A percentile compares a stretch with the other conserved stretches of the same genome.
Conservation (phyloP, 2,797 vertebrate species). For the Tadarida brasiliensis region DNA sequence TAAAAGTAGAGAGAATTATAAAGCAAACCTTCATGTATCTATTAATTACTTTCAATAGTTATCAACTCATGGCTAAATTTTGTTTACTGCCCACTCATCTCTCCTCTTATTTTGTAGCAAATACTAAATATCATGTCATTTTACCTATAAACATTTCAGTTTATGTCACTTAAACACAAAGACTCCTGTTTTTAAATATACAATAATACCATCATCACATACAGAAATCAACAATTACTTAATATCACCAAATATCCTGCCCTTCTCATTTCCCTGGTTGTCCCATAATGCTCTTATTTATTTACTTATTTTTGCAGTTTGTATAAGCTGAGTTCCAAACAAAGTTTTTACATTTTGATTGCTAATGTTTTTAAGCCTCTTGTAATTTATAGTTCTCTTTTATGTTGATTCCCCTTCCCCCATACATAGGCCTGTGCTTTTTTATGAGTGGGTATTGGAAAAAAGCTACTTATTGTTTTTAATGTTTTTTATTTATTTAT, state of each 20-base stretch:
- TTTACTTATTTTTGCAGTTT: conserved; percentile 10
- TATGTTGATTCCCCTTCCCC: neutral
- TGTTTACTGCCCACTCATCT: neutral
- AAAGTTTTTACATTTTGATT: conserved; percentile 3
- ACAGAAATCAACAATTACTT: neutral
- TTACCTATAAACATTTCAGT: neutral
- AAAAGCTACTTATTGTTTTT: neutral
- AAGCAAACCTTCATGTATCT: neutral
- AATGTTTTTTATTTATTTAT: neutral
- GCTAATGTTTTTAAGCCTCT: conserved; percentile 11
- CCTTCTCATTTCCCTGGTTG: neutral
- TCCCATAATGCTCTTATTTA: neutral
- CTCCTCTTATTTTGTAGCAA: conserved; percentile 9
- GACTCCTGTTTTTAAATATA: neutral
- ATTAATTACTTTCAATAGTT: neutral
- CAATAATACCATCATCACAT: neutral
- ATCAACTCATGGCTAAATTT: neutral
- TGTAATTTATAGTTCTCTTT: neutral
- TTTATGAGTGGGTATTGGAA: neutral
- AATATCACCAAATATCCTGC: neutral
- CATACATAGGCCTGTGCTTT: neutral
- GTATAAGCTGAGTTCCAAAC: neutral
- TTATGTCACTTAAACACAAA: neutral
- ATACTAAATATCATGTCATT: neutral
- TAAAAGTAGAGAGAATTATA: neutral